Percentiles rank a stretch among this genome's conserved stretches.
phyloP scores from a whole-genome alignment of 2,113 vertebrate species.

The Sarotherodon lohbergeri region DNA sequence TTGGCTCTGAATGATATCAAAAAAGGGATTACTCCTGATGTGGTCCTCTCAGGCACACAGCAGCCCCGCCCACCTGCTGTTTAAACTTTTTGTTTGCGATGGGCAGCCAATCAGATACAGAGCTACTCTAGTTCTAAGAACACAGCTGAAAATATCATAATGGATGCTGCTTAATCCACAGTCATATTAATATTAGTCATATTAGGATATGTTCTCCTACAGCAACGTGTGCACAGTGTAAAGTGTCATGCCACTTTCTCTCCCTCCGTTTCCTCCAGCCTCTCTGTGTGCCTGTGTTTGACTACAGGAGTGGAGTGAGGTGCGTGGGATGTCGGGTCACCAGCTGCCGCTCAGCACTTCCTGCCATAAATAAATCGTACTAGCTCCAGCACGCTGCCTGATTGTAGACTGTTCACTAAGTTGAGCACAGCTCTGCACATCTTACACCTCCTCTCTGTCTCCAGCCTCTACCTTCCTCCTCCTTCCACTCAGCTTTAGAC shows the following conservation, averaged over 20 bases:
- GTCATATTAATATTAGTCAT: not conserved
- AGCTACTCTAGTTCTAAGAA: not conserved
- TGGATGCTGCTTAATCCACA: not conserved
- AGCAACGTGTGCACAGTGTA: not conserved
- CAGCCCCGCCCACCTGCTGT: not conserved
- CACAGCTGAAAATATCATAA: not conserved
- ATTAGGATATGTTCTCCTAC: not conserved
- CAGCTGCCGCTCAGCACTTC: not conserved
- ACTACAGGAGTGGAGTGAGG: not conserved
- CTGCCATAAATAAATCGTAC: not conserved
- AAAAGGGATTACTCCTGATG: not conserved
- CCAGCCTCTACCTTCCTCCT: not conserved
- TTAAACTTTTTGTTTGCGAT: not conserved
- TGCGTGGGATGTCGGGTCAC: not conserved
- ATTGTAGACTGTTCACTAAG: not conserved
- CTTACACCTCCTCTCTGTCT: not conserved
- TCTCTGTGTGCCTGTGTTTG: not conserved
- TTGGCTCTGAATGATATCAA: not conserved
- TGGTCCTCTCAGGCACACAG: not conserved
- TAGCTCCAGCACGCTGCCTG: not conserved
- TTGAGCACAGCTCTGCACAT: not conserved
- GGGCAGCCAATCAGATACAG: not conserved
- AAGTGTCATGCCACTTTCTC: not conserved
- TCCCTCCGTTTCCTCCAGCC: not conserved
- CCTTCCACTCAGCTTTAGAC: not conserved